Conservation (phyloP, 2,888 invertebrate species). For the Athripsodes cinereus region DNA sequence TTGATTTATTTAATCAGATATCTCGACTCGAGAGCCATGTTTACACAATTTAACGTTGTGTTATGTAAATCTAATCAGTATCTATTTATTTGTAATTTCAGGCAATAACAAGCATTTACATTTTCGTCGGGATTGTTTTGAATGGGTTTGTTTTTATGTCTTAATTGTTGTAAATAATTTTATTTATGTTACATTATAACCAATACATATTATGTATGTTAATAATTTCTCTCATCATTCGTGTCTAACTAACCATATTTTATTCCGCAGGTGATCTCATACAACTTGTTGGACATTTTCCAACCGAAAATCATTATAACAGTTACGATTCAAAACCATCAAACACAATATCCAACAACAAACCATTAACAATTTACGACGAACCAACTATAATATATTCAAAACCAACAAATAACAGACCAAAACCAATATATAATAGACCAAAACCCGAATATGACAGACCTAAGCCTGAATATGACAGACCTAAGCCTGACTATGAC, state of each 20-base stretch:
- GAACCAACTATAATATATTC: conserved; percentile 46
- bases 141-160: no score
- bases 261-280: conserved; percentile 46
- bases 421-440: conserved; percentile 32
- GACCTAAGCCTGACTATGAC: conserved; percentile 35
- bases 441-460: conserved; percentile 34
- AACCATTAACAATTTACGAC: conserved; percentile 39
- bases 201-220: no score
- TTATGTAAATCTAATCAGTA: no score
- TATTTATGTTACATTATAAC: no score
- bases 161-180: no score
- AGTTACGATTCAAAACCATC: conserved; percentile 40
- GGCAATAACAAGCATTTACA: no score
- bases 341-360: conserved; percentile 35
- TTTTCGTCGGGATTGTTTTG: no score
- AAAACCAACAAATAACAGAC: conserved; percentile 35
- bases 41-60: no score
- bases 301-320: conserved; percentile 35
- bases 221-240: not conserved
- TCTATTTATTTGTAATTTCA: no score
- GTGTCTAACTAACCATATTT: conserved; percentile 7
- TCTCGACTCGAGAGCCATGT: no score
- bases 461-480: conserved; percentile 38
- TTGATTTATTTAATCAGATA: no score
- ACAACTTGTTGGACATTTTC: conserved; percentile 48